Conservation (phyloP, 2,113 vertebrate genomes). For the Taxidea taxus region DNA sequence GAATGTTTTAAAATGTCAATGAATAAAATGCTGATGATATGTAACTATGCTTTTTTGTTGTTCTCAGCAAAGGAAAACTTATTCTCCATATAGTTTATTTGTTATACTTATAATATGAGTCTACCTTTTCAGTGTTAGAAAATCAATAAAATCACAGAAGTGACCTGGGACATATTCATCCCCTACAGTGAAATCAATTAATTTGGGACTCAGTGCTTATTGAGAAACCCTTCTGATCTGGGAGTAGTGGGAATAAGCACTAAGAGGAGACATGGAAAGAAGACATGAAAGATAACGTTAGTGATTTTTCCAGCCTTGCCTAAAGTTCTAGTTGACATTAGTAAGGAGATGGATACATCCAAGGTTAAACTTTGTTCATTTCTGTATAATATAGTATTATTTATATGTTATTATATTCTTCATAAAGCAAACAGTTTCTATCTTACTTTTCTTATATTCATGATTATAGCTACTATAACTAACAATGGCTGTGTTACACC, state of each 20-base stretch:
- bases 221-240: background rate
- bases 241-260: background rate
- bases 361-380: background rate
- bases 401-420: background rate
- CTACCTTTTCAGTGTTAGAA: background rate
- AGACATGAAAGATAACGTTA: background rate
- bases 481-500: background rate
- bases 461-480: background rate
- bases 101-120: background rate
- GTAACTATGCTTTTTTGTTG: background rate
- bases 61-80: background rate
- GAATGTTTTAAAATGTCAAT: background rate
- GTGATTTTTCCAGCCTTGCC: accelerated
- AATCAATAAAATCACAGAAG: background rate
- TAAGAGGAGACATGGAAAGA: background rate
- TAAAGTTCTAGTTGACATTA: background rate
- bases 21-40: background rate
- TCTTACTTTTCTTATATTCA: background rate
- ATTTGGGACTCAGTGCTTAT: background rate
- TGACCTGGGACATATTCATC: background rate
- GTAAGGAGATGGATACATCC: accelerated
- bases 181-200: background rate
- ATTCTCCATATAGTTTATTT: background rate
- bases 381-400: background rate
- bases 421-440: background rate